Base-by-base conservation (phyloP, 2,888 invertebrate species). In the Psylliodes chrysocephalus region DNA sequence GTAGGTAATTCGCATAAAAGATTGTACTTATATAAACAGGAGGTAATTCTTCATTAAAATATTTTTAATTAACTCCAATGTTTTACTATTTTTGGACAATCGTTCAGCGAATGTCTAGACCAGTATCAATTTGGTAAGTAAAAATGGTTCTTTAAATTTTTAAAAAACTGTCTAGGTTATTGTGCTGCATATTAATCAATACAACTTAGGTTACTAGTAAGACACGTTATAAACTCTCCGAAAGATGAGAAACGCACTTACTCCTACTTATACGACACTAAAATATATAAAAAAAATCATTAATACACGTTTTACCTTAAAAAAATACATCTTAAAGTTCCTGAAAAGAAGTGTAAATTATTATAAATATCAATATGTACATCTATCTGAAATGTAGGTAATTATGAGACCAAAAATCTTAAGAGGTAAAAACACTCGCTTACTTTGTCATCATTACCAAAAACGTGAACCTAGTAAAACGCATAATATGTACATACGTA, bases 341-440 rank as follows among this genome's bases (percentile, higher is more conserved):
- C 19, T 60, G 57, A 30, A 17, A 62, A 40, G 60, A 64, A 67
- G 57, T 70, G 71, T 68, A 67, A 61, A 69, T 65, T 56, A 66
- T 63, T 71, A 72, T 69, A 72, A 68, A 69, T 70, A 67, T 66
- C 33, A 62, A 67, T 73, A 73, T 73, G 66, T 71, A 71, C 65
- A 71, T 67, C 7, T 54, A 47, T 42, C 22, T 67, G 67, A 68
- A 22, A 22, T 22, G 4, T 46, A 46, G n/a, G 46, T 46, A 46
- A 46, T 46, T 8, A 71, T 72, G 72, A 70, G 69, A 72, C 70
- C 67, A 66, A 66, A 60, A 60, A 63, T 18, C 46, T 8, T 49
- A 22, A 49, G 49, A 55, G 46, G 44, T 22, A 18, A 35, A 35
- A 53, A 53, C 19, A 22, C 38, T 52, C 19, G 17, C 38, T 52